phyloP scores from a whole-genome alignment of 2,797 vertebrate genomes.

The Hemitrygon akajei region DNA sequence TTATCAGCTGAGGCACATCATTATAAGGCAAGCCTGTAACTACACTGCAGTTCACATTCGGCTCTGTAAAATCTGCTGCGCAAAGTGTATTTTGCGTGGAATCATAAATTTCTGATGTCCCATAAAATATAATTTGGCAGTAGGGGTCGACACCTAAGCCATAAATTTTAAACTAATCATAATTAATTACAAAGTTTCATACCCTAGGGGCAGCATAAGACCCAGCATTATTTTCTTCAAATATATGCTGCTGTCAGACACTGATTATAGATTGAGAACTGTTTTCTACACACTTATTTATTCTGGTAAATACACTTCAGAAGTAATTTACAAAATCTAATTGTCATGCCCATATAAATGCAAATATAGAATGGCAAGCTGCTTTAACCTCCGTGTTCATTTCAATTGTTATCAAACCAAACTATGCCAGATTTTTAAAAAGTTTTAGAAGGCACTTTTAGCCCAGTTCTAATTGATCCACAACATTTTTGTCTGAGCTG shows the following conservation, averaged over 20 bases:
- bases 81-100: background rate
- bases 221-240: background rate
- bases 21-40: background rate
- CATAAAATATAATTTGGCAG: slow-evolving; percentile 5
- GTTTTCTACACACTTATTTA: background rate
- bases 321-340: slow-evolving; percentile 14
- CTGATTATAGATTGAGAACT: background rate
- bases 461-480: background rate
- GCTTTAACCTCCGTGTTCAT: background rate
- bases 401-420: background rate
- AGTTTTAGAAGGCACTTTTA: background rate
- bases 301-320: background rate
- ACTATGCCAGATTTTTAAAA: background rate
- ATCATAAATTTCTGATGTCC: slow-evolving; percentile 1
- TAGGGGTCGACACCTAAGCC: background rate
- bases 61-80: slow-evolving; percentile 22
- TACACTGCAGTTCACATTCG: background rate
- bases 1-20: background rate
- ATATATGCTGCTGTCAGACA: background rate
- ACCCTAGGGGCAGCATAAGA: no score
- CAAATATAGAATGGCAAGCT: background rate
- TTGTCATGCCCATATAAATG: background rate
- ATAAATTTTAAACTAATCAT: slow-evolving; percentile 31
- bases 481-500: background rate
- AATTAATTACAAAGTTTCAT: background rate